Conservation (phyloP, 2,113 vertebrate species). For the Psettodes erumei region DNA sequence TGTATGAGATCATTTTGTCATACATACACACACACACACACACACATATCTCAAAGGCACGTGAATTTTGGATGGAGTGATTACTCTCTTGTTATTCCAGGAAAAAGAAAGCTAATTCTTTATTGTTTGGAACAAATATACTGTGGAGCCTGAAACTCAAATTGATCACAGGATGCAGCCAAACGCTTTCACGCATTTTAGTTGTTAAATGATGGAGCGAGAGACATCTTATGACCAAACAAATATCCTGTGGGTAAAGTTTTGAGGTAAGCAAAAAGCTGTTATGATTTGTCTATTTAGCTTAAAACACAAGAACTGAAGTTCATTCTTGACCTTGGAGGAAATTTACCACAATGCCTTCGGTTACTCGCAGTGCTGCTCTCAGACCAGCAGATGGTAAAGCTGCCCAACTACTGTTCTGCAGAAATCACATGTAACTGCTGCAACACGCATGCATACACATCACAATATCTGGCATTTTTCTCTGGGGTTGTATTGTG, state of each 20-base stretch:
- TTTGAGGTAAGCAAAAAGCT: slow-evolving; percentile 1
- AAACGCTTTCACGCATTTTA: slow-evolving; percentile 33
- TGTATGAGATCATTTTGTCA: too few species aligned
- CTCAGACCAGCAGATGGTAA: slow-evolving; percentile 49
- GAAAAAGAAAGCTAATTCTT: slow-evolving; percentile 8
- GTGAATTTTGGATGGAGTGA: background rate
- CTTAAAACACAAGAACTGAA: background rate
- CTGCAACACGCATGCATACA: slow-evolving; percentile 13
- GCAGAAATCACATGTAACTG: slow-evolving; percentile 37
- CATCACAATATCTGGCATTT: background rate
- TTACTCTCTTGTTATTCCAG: background rate
- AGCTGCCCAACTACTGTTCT: slow-evolving; percentile 10
- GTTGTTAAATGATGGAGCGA: slow-evolving; percentile 13
- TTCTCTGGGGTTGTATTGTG: slow-evolving; percentile 44
- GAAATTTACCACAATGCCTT: slow-evolving; percentile 18
- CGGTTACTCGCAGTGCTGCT: slow-evolving; percentile 14
- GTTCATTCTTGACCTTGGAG: slow-evolving; percentile 4
- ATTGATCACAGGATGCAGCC: slow-evolving; percentile 28
- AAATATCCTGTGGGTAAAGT: background rate
- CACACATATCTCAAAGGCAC: background rate
- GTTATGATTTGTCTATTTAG: background rate
- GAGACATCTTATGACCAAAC: background rate
- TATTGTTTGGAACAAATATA: slow-evolving; percentile 43
- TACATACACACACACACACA: too few species aligned
- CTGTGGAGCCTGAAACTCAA: background rate